Conservation (phyloP, 1,140 invertebrate species). For the Tetranychus cinnabarinus region DNA sequence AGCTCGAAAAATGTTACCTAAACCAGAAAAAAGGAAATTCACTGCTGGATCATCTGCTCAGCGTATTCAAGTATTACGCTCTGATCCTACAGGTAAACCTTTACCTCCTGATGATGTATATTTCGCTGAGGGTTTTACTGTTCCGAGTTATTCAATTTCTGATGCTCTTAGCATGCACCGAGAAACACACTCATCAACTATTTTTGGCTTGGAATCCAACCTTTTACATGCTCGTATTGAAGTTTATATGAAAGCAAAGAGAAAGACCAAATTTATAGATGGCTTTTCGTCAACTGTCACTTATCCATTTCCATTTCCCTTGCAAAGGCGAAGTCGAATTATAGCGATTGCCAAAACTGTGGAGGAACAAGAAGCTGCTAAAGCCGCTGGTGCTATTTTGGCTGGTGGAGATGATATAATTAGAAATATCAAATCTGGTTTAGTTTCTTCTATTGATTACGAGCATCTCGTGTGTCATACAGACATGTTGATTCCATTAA, state of each 20-base stretch:
- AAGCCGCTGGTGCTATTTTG: conserved; percentile 11
- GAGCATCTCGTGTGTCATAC: conserved; percentile 46
- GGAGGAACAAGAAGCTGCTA: conserved; percentile 11
- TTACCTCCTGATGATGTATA: conserved; percentile 11
- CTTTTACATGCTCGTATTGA: conserved; percentile 37
- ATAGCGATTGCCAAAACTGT: conserved; percentile 9
- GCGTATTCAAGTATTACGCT: neutral
- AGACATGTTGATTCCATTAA: conserved; percentile 45
- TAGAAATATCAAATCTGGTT: conserved; percentile 29
- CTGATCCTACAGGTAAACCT: neutral
- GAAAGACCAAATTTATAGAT: conserved; percentile 17
- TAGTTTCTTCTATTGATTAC: conserved; percentile 38
- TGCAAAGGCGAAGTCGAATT: conserved; percentile 6
- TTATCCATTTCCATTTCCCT: conserved; percentile 10
- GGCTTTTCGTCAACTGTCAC: conserved; percentile 7
- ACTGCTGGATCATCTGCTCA: neutral
- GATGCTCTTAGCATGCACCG: conserved; percentile 46
- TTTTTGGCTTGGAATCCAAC: conserved; percentile 41
- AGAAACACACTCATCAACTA: conserved; percentile 47
- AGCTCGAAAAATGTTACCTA: neutral
- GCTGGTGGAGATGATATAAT: conserved; percentile 10
- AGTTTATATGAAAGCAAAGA: conserved; percentile 39
- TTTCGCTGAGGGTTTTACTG: conserved; percentile 5
- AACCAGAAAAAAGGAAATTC: neutral
- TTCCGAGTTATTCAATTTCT: conserved; percentile 28